Conservation (phyloP, 2,113 vertebrate genomes). For the Labeo catla region DNA sequence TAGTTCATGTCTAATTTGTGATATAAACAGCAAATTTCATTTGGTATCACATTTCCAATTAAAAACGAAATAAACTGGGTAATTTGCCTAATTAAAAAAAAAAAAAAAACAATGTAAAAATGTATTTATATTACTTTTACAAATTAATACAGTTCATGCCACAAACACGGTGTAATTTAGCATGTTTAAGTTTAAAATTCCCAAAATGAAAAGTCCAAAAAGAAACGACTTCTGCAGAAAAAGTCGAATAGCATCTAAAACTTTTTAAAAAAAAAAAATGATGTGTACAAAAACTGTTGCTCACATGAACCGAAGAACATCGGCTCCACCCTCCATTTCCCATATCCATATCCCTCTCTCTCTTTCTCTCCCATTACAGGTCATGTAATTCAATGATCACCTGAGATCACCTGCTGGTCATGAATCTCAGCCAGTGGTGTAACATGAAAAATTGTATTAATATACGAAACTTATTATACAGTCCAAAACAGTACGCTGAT, state of each 20-base stretch:
- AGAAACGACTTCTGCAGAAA: not conserved
- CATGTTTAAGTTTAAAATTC: not conserved
- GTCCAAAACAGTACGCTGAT: constrained; percentile 93
- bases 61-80: no score
- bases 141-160: not conserved
- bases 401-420: constrained; percentile 92
- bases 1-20: no score
- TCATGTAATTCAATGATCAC: constrained; percentile 96
- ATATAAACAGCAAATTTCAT: no score
- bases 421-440: constrained; percentile 87
- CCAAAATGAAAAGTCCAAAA: not conserved
- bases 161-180: not conserved
- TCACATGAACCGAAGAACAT: not conserved
- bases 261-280: not conserved
- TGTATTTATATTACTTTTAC: no score
- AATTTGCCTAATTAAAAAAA: no score
- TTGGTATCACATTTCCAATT: no score
- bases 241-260: not conserved
- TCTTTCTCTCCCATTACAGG: constrained; percentile 80
- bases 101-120: no score
- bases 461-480: constrained; percentile 96
- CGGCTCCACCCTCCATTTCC: not conserved
- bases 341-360: constrained; percentile 27
- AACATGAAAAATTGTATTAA: constrained; percentile 96
- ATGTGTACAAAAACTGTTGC: not conserved